Conservation (phyloP, 2,797 vertebrate species). For the Fistularia tabacaria region DNA sequence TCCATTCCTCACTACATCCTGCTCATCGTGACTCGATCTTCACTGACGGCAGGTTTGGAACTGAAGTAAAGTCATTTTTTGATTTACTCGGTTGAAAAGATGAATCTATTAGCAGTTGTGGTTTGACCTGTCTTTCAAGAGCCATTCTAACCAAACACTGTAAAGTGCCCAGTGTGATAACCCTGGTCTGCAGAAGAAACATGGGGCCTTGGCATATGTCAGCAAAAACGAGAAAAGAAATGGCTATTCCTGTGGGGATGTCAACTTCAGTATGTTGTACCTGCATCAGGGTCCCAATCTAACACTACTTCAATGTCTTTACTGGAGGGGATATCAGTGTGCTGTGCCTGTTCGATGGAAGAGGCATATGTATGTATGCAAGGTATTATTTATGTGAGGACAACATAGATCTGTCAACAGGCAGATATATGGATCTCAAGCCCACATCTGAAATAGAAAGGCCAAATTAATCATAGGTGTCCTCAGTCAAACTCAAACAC, state of each 20-base stretch:
- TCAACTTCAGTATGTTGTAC: constrained; percentile 29
- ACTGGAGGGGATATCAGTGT: constrained; percentile 49
- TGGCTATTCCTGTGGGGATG: constrained; percentile 28
- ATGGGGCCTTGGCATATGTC: constrained; percentile 5
- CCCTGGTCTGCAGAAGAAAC: constrained; percentile 6
- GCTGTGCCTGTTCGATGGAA: constrained; percentile 20
- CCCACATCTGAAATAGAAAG: constrained; percentile 26
- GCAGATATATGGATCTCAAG: constrained; percentile 54
- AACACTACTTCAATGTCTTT: constrained; percentile 69
- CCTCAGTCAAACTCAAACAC: neutral
- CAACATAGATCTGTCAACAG: constrained; percentile 50
- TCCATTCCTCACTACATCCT: constrained; percentile 22
- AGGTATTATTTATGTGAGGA: constrained; percentile 64
- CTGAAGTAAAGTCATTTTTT: constrained; percentile 46
- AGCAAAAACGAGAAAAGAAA: constrained; percentile 48
- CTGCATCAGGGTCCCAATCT: constrained; percentile 53
- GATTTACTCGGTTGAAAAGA: constrained; percentile 54
- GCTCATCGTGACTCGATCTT: constrained; percentile 38
- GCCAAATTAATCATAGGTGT: constrained; percentile 20
- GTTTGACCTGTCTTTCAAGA: neutral
- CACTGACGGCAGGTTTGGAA: constrained; percentile 39
- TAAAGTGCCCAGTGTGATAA: constrained; percentile 30
- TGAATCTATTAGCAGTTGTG: constrained; percentile 20
- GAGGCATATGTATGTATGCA: constrained; percentile 12
- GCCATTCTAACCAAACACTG: constrained; percentile 1